Evolutionary conservation across 2,113 vertebrate species (phyloP).

Genomic region (Pluvianellus socialis): DNA sequence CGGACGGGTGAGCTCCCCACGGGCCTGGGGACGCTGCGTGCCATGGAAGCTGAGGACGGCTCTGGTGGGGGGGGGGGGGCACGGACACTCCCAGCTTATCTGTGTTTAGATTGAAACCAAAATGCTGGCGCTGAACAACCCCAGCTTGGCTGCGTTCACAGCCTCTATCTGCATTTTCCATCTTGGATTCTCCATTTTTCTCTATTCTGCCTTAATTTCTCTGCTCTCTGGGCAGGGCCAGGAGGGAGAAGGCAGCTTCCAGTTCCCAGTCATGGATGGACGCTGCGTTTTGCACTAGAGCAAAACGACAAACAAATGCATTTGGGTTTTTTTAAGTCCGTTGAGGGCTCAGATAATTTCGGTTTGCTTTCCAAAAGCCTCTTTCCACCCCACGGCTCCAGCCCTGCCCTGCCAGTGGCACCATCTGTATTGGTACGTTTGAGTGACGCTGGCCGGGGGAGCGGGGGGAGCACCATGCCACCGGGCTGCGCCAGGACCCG

Average conservation of each 20-base stretch:
- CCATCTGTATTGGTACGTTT: rapidly evolving
- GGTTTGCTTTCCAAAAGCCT: not conserved
- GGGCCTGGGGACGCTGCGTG: not conserved
- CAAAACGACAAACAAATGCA: not conserved
- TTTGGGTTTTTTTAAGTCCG: not conserved
- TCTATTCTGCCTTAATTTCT: not conserved
- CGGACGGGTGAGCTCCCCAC: no score
- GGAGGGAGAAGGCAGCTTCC: not conserved
- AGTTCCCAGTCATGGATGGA: not conserved
- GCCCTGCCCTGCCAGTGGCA: not conserved
- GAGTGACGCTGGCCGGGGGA: not conserved
- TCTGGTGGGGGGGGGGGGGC: rapidly evolving
- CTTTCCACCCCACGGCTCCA: not conserved
- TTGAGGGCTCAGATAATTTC: not conserved
- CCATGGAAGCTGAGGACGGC: not conserved
- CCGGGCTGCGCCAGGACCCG: not conserved
- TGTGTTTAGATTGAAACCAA: not conserved
- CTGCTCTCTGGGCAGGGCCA: not conserved
- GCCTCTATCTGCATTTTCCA: not conserved
- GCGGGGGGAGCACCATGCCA: not conserved
- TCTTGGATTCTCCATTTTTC: not conserved
- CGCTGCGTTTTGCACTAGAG: not conserved
- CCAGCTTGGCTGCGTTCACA: not conserved
- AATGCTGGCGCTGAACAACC: rapidly evolving
- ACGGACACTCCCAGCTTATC: not conserved